Evolutionary conservation across 2,888 invertebrate species (phyloP).

Genomic region (Dynastes maya): DNA sequence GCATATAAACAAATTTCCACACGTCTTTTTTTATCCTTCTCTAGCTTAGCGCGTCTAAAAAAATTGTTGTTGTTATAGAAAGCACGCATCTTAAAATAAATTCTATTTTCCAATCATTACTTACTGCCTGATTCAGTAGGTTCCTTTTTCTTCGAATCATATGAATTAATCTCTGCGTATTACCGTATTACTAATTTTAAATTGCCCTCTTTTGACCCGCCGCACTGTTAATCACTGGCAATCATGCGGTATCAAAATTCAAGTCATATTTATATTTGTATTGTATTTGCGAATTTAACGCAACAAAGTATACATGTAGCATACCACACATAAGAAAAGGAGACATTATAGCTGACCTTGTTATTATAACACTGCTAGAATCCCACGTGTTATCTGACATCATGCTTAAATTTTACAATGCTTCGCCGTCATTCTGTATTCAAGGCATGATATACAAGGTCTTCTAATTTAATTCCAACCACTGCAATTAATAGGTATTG

Average conservation of each 20-base stretch:
- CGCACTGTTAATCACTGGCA: neutral
- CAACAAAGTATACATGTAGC: neutral
- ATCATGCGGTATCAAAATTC: slow-evolving; percentile 10
- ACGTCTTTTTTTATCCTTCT: slow-evolving; percentile 5
- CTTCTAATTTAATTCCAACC: slow-evolving; percentile 25
- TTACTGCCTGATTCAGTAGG: neutral
- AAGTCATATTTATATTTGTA: slow-evolving; percentile 4
- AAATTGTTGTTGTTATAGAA: neutral
- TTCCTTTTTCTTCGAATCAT: neutral
- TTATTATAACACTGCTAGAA: slow-evolving; percentile 28
- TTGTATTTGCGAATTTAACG: slow-evolving; percentile 14
- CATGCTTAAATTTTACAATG: slow-evolving; percentile 48
- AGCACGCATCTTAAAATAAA: neutral
- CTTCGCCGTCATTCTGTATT: slow-evolving; percentile 29
- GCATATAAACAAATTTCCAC: slow-evolving; percentile 5
- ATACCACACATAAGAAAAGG: neutral
- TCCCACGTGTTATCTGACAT: slow-evolving; percentile 50
- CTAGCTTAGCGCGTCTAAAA: slow-evolving; percentile 13
- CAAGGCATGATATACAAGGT: slow-evolving; percentile 38
- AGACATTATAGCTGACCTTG: slow-evolving; percentile 38
- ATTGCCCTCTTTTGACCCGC: slow-evolving; percentile 4
- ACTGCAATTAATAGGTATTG: slow-evolving; percentile 20
- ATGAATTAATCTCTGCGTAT: neutral
- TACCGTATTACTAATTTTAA: neutral
- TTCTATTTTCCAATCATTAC: neutral